phyloP scores from a whole-genome alignment of 2,797 vertebrate species.

The Premnoplex brunnescens region DNA sequence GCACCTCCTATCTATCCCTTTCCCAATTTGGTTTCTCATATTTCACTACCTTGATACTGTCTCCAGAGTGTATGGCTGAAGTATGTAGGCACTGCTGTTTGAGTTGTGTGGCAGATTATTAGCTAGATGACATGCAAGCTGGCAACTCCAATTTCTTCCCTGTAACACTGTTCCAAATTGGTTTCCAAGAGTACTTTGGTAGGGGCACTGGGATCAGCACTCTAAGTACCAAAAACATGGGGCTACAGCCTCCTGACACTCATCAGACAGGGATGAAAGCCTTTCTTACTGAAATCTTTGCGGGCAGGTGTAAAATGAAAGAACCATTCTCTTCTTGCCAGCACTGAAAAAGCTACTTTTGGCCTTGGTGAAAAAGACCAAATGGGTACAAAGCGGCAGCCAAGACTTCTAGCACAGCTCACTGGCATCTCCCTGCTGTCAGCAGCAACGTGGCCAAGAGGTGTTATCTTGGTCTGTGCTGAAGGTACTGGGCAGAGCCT shows the following conservation, averaged over 20 bases:
- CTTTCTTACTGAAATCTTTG: neutral
- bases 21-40: neutral
- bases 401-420: slow-evolving; percentile 29
- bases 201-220: neutral
- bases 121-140: neutral
- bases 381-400: slow-evolving; percentile 19
- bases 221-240: neutral
- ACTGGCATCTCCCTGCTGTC: slow-evolving; percentile 21
- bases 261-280: neutral
- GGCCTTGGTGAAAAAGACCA: slow-evolving; percentile 7
- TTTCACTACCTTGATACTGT: neutral
- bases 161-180: neutral
- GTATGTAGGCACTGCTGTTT: neutral
- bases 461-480: slow-evolving; percentile 2
- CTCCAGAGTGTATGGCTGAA: neutral
- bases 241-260: neutral
- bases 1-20: neutral
- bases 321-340: slow-evolving; percentile 7
- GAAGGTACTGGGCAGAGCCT: neutral
- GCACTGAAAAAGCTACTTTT: slow-evolving; percentile 11
- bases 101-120: neutral
- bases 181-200: neutral
- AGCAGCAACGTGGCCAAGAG: neutral
- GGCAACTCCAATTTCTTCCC: neutral
- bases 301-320: slow-evolving; percentile 33